Evolutionary conservation across 2,113 vertebrate genomes (phyloP), one percentile per base, ranked within the genome.

Genomic region (Labrus mixtus): DNA sequence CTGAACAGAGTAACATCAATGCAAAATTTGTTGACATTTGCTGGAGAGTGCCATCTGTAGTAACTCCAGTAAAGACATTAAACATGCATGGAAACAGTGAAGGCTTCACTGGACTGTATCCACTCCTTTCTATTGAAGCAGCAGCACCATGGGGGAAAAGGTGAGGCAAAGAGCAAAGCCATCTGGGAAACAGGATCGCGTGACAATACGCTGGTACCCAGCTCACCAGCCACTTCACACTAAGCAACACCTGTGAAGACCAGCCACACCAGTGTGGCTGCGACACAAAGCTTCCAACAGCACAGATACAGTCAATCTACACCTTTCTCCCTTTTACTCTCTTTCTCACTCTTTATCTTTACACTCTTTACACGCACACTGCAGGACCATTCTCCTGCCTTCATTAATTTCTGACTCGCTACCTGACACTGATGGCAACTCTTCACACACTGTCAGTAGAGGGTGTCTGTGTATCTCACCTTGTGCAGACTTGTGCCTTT

Each of bases 61-160:
- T 80, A 54, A 67, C 75, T 61, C 58, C 43, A 29, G 69, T 63
- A 63, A 20, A 45, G 59, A 5, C 67, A 83, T 90, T 82, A 91
- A 91, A 90, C 75, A 87, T 87, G 72, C 72, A 91, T 78, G 76
- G 64, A 45, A 59, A 59, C 79, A 81, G 43, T 5, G 10, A 22
- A 37, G 41, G 74, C 81, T 73, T 77, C 17, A 41, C 64, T 68
- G 33, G 61, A 77, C 64, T 71, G 58, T 12, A 63, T 56, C 55
- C 63, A 72, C 77, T 48, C 10, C 20, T 29, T 56, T 60, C 46
- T 25, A 29, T 12, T 53, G 65, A 70, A 36, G 60, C 58, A 46
- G 53, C 5, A 55, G 43, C 6, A 41, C 37, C 62, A 51, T 2
- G 8, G 19, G 59, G 58, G 54, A 20, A 65, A 68, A 39, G 57